Evolutionary conservation across 2,113 vertebrate species (phyloP).

Genomic region (Arizona elegans): DNA sequence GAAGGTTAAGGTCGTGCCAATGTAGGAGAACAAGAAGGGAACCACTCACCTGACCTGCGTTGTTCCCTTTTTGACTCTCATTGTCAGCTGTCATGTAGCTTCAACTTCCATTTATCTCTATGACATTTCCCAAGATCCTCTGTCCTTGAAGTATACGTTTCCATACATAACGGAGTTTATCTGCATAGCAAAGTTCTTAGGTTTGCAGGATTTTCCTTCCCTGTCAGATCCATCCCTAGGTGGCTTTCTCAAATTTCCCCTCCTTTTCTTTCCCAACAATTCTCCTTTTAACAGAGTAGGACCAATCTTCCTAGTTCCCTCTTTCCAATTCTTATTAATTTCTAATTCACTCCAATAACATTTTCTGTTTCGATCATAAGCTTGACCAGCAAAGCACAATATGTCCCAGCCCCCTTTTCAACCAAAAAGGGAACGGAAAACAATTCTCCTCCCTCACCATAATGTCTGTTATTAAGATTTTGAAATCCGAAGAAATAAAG

Average conservation of each 20-base stretch:
- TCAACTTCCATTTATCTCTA: neutral
- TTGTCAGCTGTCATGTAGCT: neutral
- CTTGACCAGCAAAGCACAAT: neutral
- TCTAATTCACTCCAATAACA: constrained; percentile 2
- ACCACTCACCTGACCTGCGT: neutral
- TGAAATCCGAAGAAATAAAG: constrained; percentile 24
- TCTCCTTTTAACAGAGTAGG: neutral
- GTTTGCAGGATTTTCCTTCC: constrained; percentile 39
- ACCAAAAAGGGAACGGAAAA: constrained; percentile 24
- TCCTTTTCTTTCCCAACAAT: neutral
- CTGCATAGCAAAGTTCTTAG: constrained; percentile 65
- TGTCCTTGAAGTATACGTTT: constrained; percentile 17
- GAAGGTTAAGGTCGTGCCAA: constrained; percentile 5
- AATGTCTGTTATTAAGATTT: constrained; percentile 25
- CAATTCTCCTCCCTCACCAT: constrained; percentile 10
- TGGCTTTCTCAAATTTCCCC: constrained; percentile 12
- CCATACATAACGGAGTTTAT: constrained; percentile 57
- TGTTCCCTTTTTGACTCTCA: constrained; percentile 21
- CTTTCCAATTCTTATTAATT: constrained; percentile 17
- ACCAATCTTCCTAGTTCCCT: neutral
- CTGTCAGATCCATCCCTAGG: constrained; percentile 11
- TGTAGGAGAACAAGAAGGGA: neutral
- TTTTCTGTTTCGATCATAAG: neutral
- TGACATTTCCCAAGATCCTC: constrained; percentile 30
- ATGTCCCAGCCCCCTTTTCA: constrained; percentile 30